Conservation (phyloP, 2,113 vertebrate species). For the Romanogobio albipinnatus region DNA sequence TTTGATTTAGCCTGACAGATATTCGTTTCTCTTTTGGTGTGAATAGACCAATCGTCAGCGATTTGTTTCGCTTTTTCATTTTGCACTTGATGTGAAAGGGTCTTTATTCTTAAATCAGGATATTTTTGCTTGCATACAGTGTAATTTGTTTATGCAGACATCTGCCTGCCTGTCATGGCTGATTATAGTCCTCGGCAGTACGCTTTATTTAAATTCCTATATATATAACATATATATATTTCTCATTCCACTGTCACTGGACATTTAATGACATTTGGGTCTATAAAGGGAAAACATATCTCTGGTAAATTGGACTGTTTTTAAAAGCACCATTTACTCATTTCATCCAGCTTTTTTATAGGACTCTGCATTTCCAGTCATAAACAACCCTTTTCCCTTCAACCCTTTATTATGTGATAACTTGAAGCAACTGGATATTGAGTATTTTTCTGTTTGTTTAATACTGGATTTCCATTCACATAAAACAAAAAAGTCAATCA, state of each 20-base stretch:
- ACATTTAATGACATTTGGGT: neutral
- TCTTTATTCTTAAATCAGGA: constrained; percentile 1
- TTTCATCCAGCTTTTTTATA: constrained; percentile 6
- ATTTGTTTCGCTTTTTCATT: neutral
- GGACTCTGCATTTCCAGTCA: neutral
- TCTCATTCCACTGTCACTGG: neutral
- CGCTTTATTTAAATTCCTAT: neutral
- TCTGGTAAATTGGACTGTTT: neutral
- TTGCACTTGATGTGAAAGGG: neutral
- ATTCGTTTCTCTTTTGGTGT: neutral
- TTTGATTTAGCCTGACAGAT: neutral
- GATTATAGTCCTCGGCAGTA: constrained; percentile 2
- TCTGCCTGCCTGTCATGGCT: constrained; percentile 10
- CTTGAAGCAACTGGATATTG: neutral
- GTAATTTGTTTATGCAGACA: constrained; percentile 24
- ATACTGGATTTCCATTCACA: constrained; percentile 3
- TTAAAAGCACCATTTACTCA: neutral
- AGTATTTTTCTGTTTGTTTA: constrained; percentile 11
- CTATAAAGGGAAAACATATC: constrained; percentile 1
- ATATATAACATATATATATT: neutral
- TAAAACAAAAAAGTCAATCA: constrained; percentile 17
- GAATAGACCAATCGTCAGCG: neutral
- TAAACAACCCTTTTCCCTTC: neutral
- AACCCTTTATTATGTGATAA: constrained; percentile 29
- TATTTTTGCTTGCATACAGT: neutral